Base-by-base conservation (phyloP, 1,140 invertebrate species). In the Brachionus asplanchnoidis region DNA sequence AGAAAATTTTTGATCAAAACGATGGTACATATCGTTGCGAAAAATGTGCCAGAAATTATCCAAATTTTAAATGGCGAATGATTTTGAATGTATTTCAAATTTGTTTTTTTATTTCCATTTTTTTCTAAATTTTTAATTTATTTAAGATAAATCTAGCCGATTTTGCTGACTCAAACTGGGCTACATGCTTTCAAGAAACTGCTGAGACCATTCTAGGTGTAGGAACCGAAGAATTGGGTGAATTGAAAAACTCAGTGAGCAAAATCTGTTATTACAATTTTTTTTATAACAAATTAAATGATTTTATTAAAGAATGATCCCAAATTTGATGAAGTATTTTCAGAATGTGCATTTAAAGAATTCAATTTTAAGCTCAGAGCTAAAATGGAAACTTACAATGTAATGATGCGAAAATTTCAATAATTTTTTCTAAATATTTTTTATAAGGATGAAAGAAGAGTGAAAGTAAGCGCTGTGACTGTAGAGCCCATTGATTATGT, bases 11-110 rank as follows among this genome's bases (percentile, higher is more conserved):
- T 32, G 96, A 98, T 90, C 92, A 93, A 87, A 92, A 94, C 65
- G 95, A 96, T 88, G 95, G 94, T 7, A 91, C 93, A 86, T 99
- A 93, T 88, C 92, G 95, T 85, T 99, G 97, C 89, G 97, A 99
- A 88, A 98, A 98, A 89, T 99, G 97, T 89, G 92, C 93, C 85
- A 91, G 92, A 66, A 94, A 95, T 85, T 95, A 92, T 88, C 93
- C 93, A 0, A 94, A 94, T 86, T 98, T 93, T 88, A 95, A 94
- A 86, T 96, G 95, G 90, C 92, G 96, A 65, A 89, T 97, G 85
- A 91, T 98, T 66, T 88, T 94, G 14, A 92, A 90, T 86, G 95
- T 96, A 90, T 93, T 86, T 46, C 40, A 79, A 75, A 26, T 82
- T 28, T 20, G 46, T 77, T 14, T 60, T 85, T 20, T 56, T 23